These are phyloP conservation scores for Eurytoma californica DNA, from an alignment of 2,888 invertebrate species.

Conservation along the genomic window DNA sequence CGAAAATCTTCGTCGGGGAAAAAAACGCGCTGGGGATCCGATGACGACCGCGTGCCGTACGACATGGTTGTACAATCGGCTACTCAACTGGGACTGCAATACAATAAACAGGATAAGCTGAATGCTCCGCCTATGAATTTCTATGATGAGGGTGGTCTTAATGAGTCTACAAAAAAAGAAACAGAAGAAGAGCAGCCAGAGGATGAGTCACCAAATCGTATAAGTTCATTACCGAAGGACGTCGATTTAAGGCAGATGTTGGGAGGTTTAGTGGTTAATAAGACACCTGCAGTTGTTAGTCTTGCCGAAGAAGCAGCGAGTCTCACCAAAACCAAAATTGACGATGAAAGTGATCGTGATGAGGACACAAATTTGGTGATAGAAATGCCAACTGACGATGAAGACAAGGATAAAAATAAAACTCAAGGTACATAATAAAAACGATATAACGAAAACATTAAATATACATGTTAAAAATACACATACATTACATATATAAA, in stretches of 20 bases:
- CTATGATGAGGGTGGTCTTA: constrained; percentile 61
- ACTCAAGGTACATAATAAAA: too few relatives aligned
- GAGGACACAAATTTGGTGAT: constrained; percentile 71
- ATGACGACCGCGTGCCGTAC: constrained; percentile 72
- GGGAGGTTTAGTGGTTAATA: constrained; percentile 52
- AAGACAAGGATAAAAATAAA: constrained; percentile 66
- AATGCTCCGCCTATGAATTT: constrained; percentile 63
- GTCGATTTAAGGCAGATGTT: constrained; percentile 75
- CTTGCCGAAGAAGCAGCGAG: constrained; percentile 69
- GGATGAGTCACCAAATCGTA: constrained; percentile 5
- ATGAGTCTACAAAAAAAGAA: constrained; percentile 36
- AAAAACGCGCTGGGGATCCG: constrained; percentile 73
- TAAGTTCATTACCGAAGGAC: constrained; percentile 62
- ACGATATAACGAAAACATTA: neutral
- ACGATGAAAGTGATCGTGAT: constrained; percentile 73
- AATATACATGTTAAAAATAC: neutral
- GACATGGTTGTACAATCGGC: constrained; percentile 73
- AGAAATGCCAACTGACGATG: constrained; percentile 70
- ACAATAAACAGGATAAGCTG: constrained; percentile 61
- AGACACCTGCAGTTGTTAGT: constrained; percentile 65
- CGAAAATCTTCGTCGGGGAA: constrained; percentile 70
- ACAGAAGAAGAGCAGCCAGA: constrained; percentile 11
- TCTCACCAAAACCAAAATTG: constrained; percentile 67
- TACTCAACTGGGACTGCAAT: constrained; percentile 69
- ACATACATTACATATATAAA: too few relatives aligned